Conservation (phyloP, 2,113 vertebrate species). For the Trematocara macrostoma region DNA sequence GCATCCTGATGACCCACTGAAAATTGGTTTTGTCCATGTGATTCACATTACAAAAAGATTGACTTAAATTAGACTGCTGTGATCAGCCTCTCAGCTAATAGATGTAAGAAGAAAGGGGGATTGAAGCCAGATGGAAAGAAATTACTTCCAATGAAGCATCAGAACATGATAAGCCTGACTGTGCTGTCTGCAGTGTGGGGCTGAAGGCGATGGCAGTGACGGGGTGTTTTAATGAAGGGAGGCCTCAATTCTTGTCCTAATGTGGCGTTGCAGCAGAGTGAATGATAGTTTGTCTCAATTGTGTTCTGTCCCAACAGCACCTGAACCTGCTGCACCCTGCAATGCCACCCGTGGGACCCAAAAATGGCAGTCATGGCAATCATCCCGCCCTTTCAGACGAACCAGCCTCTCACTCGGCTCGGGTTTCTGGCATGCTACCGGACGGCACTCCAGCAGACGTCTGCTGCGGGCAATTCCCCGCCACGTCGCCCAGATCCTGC, state of each 20-base stretch:
- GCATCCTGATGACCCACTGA: background rate
- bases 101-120: background rate
- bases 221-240: background rate
- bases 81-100: background rate
- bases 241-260: background rate
- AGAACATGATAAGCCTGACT: background rate
- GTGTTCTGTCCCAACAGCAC: slow-evolving; percentile 6
- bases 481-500: slow-evolving; percentile 94
- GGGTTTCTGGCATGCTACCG: slow-evolving; percentile 96
- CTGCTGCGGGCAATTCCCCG: slow-evolving; percentile 92
- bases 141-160: background rate
- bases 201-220: background rate
- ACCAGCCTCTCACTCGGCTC: slow-evolving; percentile 90
- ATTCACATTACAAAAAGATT: background rate
- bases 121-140: background rate
- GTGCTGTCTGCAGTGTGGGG: background rate
- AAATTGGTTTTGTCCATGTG: background rate
- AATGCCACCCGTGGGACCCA: slow-evolving; percentile 87
- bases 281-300: background rate
- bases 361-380: slow-evolving; percentile 98
- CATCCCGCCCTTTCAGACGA: slow-evolving; percentile 86
- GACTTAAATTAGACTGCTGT: background rate
- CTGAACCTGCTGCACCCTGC: slow-evolving; percentile 72
- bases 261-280: background rate
- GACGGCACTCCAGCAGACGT: slow-evolving; percentile 91